Percentiles rank a stretch among this genome's conserved stretches.
Evolutionary conservation across 2,888 invertebrate species (phyloP).

Genomic region (Drosophila recens): DNA sequence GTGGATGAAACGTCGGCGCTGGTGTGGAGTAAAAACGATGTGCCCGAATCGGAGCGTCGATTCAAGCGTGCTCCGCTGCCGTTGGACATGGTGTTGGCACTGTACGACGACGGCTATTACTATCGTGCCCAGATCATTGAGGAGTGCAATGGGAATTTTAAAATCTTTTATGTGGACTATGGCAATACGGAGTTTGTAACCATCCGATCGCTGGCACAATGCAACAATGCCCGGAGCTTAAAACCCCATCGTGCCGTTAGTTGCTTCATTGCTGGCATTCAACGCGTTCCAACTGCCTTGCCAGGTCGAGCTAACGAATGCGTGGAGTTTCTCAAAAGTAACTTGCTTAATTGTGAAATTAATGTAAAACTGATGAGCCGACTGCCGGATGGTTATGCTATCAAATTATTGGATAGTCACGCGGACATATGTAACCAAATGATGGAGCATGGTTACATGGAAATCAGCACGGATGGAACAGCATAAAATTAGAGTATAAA

Average conservation of each 20-base stretch:
- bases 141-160: conserved; percentile 64
- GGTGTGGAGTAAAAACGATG: conserved; percentile 75
- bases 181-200: conserved; percentile 79
- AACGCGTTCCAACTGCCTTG: conserved; percentile 12
- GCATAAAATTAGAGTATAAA: no score
- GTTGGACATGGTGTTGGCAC: conserved; percentile 81
- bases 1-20: conserved; percentile 56
- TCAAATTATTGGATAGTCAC: conserved; percentile 32
- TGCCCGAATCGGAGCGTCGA: conserved; percentile 55
- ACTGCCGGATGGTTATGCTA: conserved; percentile 45
- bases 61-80: conserved; percentile 63
- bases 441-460: conserved; percentile 47
- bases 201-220: conserved; percentile 67
- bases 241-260: conserved; percentile 77
- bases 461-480: not conserved
- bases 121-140: conserved; percentile 83
- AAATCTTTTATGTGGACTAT: conserved; percentile 83
- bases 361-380: conserved; percentile 40
- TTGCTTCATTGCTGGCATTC: conserved; percentile 71
- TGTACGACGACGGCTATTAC: conserved; percentile 77
- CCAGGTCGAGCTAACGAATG: conserved; percentile 33
- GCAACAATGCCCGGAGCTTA: conserved; percentile 64
- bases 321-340: conserved; percentile 56
- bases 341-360: conserved; percentile 47
- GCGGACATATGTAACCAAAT: conserved; percentile 27